Conservation (phyloP, 1,140 invertebrate genomes). For the Drosophila arawakana region DNA sequence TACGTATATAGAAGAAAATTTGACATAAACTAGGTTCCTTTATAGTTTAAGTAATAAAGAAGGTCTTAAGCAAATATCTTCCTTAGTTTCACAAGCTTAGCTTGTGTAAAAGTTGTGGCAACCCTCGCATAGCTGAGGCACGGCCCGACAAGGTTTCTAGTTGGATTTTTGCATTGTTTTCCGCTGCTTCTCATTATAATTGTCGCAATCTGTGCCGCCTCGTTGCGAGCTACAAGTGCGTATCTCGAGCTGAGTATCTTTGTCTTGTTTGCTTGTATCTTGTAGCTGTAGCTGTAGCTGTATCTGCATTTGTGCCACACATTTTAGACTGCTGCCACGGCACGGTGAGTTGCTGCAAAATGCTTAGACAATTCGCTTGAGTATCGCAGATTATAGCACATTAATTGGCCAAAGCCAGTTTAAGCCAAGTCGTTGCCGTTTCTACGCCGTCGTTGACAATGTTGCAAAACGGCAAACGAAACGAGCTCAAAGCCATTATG, state of each 20-base stretch:
- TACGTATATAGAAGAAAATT: not conserved
- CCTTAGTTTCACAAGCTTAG: too few species aligned
- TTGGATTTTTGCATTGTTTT: conserved; percentile 69
- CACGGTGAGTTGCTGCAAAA: conserved; percentile 15
- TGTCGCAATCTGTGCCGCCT: conserved; percentile 78
- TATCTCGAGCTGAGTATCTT: conserved; percentile 39
- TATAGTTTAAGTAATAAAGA: too few species aligned
- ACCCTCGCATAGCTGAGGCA: conserved; percentile 47
- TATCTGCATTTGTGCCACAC: conserved; percentile 33
- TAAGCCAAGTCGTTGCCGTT: conserved; percentile 6
- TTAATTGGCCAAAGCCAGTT: conserved; percentile 37
- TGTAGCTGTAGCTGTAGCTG: conserved; percentile 1
- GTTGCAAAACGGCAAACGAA: conserved; percentile 21
- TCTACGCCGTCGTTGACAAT: not conserved
- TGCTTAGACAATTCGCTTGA: conserved; percentile 29
- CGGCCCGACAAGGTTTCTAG: conserved; percentile 39
- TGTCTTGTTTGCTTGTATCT: conserved; percentile 4
- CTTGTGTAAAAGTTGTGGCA: not conserved
- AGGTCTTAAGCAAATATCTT: too few species aligned
- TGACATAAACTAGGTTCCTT: too few species aligned
- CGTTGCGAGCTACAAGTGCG: conserved; percentile 70
- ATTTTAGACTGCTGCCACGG: conserved; percentile 1
- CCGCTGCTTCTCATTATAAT: conserved; percentile 72
- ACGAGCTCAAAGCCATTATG: conserved; percentile 16
- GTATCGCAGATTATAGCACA: conserved; percentile 34